Evolutionary conservation across 2,797 vertebrate genomes (phyloP), one percentile per base, ranked within the genome.

Genomic region (Catharus ustulatus): DNA sequence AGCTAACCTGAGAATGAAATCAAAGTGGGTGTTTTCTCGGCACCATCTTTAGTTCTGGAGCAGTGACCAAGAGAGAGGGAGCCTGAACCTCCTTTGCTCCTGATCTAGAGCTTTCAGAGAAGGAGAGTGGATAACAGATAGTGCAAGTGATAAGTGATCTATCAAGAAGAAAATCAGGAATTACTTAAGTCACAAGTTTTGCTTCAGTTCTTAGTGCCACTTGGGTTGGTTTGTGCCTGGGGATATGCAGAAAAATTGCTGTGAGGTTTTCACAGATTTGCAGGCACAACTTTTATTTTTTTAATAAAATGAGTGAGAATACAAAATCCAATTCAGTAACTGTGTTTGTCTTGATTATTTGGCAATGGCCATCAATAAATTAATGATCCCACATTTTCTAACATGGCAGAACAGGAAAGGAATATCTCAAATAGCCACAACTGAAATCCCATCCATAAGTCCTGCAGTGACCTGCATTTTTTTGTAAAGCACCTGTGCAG

Each of bases 121-220:
- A 71, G 26, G 11, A 19, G 5, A 67, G 6, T 46, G 3, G 15
- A 19, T 26, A 26, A 43, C 30, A 63, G 40, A 3, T 15, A 18
- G 8, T 40, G 24, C 23, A 55, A 46, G 15, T 30, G 32, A 11
- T 11, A 77, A 87, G n/a, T 18, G 27, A 49, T n/a, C 23, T 18
- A 0, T 7, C 32, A 29, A 32, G 40, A 68, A 68, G 27, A 68
- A 66, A 78, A 62, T 30, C 23, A 64, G 29, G 29, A 59, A 34
- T 40, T 0, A 30, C 48, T 57, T 5, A 30, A 40, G 5, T 24
- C 34, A n/a, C 0, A 1, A 30, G 16, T 51, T 76, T 52, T 77
- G 13, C 19, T 64, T 46, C 51, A 46, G 19, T 69, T 66, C 32
- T 72, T 32, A n/a, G 30, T 36, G n/a, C 13, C 22, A 3, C 12